A percentile compares a stretch with the other conserved stretches of the same genome.
Conservation (phyloP, 92 coral and sea anemone species). For the Heliopora coerulea region DNA sequence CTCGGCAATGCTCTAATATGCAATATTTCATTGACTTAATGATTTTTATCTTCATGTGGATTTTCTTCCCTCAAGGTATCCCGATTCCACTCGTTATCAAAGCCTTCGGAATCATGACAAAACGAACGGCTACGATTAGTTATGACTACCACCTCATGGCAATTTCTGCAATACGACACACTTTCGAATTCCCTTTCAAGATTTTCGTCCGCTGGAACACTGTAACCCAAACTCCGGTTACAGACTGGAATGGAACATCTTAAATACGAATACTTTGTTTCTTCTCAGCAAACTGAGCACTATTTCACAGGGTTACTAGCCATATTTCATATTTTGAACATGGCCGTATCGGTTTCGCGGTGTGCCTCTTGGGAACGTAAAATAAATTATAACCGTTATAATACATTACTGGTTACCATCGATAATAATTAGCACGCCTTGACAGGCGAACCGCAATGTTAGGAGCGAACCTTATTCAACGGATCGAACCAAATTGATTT, state of each 20-base stretch:
- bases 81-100: conserved; percentile 6
- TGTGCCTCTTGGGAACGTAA: too few species aligned
- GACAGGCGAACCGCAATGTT: too few species aligned
- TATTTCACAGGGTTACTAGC: too few species aligned
- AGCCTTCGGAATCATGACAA: not conserved
- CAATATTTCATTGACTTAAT: not conserved
- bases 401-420: too few species aligned
- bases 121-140: too few species aligned
- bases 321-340: too few species aligned
- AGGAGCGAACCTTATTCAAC: too few species aligned
- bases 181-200: conserved; percentile 26
- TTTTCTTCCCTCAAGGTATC: not conserved
- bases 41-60: not conserved
- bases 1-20: not conserved
- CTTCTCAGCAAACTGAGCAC: conserved; percentile 8
- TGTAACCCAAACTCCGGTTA: conserved; percentile 30
- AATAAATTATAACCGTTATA: too few species aligned
- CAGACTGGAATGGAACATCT: conserved; percentile 10
- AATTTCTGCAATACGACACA: conserved; percentile 29
- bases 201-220: conserved; percentile 20
- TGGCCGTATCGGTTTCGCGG: too few species aligned
- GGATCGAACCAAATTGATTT: too few species aligned
- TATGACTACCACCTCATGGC: too few species aligned
- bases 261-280: conserved; percentile 22
- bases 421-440: too few species aligned